Conservation (phyloP, 2,113 vertebrate genomes). For the Cariama cristata region DNA sequence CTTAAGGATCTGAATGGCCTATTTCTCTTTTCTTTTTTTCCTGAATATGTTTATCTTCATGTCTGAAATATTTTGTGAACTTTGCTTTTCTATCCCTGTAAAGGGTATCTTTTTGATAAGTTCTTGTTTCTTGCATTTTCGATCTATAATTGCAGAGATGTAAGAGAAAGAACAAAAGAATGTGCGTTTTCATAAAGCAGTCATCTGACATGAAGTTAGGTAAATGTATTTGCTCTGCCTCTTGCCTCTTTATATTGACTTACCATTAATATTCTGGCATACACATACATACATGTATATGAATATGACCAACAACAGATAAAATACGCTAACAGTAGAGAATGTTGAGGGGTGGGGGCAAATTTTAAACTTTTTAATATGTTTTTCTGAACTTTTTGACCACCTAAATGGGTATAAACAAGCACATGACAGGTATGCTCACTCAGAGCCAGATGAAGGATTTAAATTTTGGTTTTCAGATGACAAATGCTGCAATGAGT, state of each 20-base stretch:
- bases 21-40: background rate
- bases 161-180: background rate
- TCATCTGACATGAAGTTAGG: background rate
- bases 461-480: slow-evolving; percentile 14
- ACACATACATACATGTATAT: background rate
- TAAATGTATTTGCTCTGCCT: slow-evolving; percentile 1
- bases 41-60: background rate
- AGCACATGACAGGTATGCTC: background rate
- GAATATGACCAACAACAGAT: background rate
- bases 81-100: background rate
- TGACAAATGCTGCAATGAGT: slow-evolving; percentile 24
- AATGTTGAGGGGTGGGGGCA: background rate
- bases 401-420: background rate
- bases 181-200: background rate
- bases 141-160: background rate
- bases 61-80: background rate
- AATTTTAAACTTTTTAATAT: background rate
- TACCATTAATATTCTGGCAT: slow-evolving; percentile 6
- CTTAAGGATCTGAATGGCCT: background rate
- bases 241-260: background rate
- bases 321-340: background rate
- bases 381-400: background rate
- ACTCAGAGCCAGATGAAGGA: background rate
- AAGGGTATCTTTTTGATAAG: background rate
- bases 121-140: background rate